Percentiles rank a stretch among this genome's conserved stretches.
Evolutionary conservation across 2,113 vertebrate genomes (phyloP).

Genomic region (Cyprinus carpio): DNA sequence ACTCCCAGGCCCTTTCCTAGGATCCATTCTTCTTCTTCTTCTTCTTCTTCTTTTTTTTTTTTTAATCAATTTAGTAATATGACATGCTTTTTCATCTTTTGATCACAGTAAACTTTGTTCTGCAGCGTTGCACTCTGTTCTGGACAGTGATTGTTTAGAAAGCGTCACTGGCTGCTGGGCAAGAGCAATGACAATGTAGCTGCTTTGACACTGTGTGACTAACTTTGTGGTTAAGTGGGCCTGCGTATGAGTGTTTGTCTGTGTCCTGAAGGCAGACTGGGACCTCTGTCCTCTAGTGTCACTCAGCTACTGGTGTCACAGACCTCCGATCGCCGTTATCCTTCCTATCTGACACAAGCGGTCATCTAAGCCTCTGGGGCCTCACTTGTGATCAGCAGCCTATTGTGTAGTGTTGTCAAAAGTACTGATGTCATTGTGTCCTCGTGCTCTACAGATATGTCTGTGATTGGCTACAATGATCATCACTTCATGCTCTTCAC

Average conservation of each 20-base stretch:
- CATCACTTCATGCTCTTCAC: no score
- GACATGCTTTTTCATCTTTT: neutral
- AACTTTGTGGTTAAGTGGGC: constrained; percentile 42
- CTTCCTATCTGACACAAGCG: constrained; percentile 48
- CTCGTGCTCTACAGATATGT: no score
- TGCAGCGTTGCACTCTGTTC: constrained; percentile 27
- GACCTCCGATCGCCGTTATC: constrained; percentile 48
- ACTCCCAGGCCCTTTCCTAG: neutral
- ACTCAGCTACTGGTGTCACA: constrained; percentile 68
- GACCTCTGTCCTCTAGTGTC: constrained; percentile 70
- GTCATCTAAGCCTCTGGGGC: constrained; percentile 46
- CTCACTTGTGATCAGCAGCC: constrained; percentile 62
- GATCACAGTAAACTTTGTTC: constrained; percentile 26
- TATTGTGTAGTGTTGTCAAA: no score
- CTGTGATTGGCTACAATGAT: no score
- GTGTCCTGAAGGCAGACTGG: constrained; percentile 55
- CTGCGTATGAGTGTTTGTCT: constrained; percentile 39
- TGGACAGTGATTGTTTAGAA: constrained; percentile 66
- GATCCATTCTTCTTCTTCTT: neutral
- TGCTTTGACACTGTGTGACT: constrained; percentile 56
- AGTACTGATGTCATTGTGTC: no score
- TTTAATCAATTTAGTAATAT: neutral
- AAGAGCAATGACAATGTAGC: constrained; percentile 64
- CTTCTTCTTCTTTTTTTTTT: neutral
- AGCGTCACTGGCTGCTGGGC: constrained; percentile 57